Evolutionary conservation across 2,888 invertebrate species (phyloP).

Genomic region (Chesias legatella): DNA sequence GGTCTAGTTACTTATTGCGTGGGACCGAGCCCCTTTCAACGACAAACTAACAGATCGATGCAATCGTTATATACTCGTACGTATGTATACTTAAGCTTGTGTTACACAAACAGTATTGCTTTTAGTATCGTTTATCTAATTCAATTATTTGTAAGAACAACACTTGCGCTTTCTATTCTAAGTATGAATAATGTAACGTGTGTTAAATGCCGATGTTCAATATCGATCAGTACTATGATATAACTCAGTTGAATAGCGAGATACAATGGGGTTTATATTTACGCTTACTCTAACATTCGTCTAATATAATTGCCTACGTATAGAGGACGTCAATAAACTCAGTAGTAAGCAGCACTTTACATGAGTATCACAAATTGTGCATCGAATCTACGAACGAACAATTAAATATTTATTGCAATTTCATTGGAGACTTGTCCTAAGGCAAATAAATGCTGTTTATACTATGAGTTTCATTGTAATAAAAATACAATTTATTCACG

Average conservation of each 20-base stretch:
- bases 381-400: constrained; percentile 64
- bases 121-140: constrained; percentile 23
- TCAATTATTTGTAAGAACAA: constrained; percentile 23
- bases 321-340: constrained; percentile 72
- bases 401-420: constrained; percentile 73
- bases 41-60: constrained; percentile 58
- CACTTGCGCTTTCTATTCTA: constrained; percentile 27
- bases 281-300: constrained; percentile 68
- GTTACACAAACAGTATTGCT: constrained; percentile 33
- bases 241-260: constrained; percentile 35
- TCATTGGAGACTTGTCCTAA: constrained; percentile 68
- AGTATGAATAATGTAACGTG: constrained; percentile 22
- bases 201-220: constrained; percentile 16
- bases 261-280: constrained; percentile 66
- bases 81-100: constrained; percentile 37
- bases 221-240: constrained; percentile 24
- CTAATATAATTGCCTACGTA: constrained; percentile 76
- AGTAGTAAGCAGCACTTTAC: constrained; percentile 70
- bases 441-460: constrained; percentile 67
- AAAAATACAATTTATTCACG: constrained; percentile 20
- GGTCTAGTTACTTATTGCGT: constrained; percentile 77
- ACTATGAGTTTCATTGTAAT: constrained; percentile 33
- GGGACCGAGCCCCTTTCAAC: constrained; percentile 48
- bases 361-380: constrained; percentile 74
- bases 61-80: constrained; percentile 46